phyloP scores from a whole-genome alignment of 2,888 invertebrate species.

The Pimpla rufipes region DNA sequence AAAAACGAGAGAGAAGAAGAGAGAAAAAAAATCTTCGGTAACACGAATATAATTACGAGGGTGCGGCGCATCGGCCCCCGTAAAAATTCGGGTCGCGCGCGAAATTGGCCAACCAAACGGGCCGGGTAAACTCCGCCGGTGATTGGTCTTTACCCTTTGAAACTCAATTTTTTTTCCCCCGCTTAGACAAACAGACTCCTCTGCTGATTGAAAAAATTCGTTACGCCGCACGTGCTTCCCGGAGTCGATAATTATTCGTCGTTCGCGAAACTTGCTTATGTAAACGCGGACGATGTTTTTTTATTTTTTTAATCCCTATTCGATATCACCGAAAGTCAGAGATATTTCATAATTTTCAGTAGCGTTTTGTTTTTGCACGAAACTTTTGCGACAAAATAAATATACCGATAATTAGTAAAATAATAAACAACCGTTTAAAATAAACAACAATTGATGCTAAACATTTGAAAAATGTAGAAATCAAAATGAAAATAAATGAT shows the following conservation, averaged over 20 bases:
- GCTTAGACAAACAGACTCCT: not conserved
- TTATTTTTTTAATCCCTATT: too few relatives aligned
- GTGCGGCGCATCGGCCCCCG: not conserved
- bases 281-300: not conserved
- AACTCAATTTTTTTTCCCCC: not conserved
- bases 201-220: not conserved
- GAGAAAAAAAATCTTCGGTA: not conserved
- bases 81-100: not conserved
- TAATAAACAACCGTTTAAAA: not conserved
- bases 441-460: too few relatives aligned
- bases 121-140: not conserved
- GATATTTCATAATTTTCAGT: not conserved
- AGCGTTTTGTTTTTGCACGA: not conserved
- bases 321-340: too few relatives aligned
- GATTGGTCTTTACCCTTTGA: not conserved
- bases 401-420: not conserved
- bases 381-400: not conserved
- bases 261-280: not conserved
- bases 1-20: too few relatives aligned
- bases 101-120: not conserved
- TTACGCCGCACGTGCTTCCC: not conserved
- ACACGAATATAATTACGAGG: not conserved
- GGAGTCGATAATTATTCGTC: not conserved
- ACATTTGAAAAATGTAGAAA: too few relatives aligned
- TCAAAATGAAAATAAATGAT: too few relatives aligned